Evolutionary conservation across 2,888 invertebrate species (phyloP).

Genomic region (Epinotia nisella): DNA sequence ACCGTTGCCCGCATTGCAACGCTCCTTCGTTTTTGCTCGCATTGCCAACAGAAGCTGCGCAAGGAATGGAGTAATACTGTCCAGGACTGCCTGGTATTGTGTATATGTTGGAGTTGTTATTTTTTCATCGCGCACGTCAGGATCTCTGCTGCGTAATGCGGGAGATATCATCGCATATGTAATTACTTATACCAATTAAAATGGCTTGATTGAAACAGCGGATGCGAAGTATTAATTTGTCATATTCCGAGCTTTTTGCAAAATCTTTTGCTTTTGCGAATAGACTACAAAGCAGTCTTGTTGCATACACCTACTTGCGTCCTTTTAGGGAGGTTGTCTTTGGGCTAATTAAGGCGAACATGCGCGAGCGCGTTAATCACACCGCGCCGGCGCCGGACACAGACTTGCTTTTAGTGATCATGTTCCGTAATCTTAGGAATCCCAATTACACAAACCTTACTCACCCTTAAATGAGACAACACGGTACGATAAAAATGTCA

Average conservation of each 20-base stretch:
- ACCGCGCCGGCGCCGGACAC: slow-evolving; percentile 43
- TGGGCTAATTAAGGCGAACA: slow-evolving; percentile 51
- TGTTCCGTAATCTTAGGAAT: slow-evolving; percentile 79
- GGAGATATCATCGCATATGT: slow-evolving; percentile 63
- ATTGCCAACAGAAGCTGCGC: slow-evolving; percentile 59
- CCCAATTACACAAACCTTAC: slow-evolving; percentile 62
- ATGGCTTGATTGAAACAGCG: slow-evolving; percentile 57
- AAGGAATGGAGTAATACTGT: slow-evolving; percentile 82
- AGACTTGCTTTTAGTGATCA: slow-evolving; percentile 51
- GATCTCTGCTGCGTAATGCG: slow-evolving; percentile 66
- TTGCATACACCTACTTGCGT: slow-evolving; percentile 38
- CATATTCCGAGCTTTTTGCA: slow-evolving; percentile 39
- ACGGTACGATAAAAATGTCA: slow-evolving; percentile 40
- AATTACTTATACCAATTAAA: slow-evolving; percentile 63
- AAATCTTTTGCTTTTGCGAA: slow-evolving; percentile 2
- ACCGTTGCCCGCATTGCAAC: slow-evolving; percentile 80
- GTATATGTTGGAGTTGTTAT: slow-evolving; percentile 74
- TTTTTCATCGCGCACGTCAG: slow-evolving; percentile 66
- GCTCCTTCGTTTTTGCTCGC: slow-evolving; percentile 77
- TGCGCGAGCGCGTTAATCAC: slow-evolving; percentile 50
- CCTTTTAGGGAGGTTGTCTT: slow-evolving; percentile 49
- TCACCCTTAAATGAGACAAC: slow-evolving; percentile 40
- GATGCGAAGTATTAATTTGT: slow-evolving; percentile 59
- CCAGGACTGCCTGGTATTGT: slow-evolving; percentile 77
- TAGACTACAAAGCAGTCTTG: slow-evolving; percentile 18